phyloP scores from a whole-genome alignment of 2,113 vertebrate genomes.

The Chaetodon auriga region DNA sequence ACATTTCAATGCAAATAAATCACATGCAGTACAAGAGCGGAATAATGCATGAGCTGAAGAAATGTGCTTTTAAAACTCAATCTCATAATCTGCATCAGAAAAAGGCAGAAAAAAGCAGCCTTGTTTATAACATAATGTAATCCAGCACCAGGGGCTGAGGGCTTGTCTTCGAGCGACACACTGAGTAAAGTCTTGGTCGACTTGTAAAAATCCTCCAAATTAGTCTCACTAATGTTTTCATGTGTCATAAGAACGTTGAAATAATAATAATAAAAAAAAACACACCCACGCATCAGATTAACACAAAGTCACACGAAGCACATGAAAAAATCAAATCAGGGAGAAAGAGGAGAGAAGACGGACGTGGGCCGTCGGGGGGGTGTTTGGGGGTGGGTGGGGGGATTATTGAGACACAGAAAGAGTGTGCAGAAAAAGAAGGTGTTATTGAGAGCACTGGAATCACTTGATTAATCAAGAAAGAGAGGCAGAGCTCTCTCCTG shows the following conservation, averaged over 20 bases:
- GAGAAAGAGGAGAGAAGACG: conserved; percentile 38
- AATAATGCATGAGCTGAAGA: conserved; percentile 13
- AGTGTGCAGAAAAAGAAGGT: conserved; percentile 67
- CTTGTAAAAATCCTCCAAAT: conserved; percentile 41
- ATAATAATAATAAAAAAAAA: conserved; percentile 18
- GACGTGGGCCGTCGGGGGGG: conserved; percentile 14
- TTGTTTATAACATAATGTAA: conserved; percentile 8
- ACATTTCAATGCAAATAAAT: background rate
- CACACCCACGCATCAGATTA: conserved; percentile 65
- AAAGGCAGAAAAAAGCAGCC: too few relatives aligned
- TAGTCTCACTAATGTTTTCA: conserved; percentile 44
- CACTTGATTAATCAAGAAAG: conserved; percentile 86
- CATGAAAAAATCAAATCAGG: conserved; percentile 21
- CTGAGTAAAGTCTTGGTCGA: conserved; percentile 38
- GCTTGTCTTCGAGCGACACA: conserved; percentile 31
- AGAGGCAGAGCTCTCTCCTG: conserved; percentile 80
- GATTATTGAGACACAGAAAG: conserved; percentile 75
- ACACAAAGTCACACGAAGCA: conserved; percentile 40
- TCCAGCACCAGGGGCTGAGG: conserved; percentile 26
- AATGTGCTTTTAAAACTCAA: conserved; percentile 24
- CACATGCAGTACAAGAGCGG: background rate
- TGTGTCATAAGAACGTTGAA: conserved; percentile 38
- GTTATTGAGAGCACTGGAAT: conserved; percentile 82
- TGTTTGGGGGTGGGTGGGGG: background rate
- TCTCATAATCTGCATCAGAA: background rate